phyloP scores from a whole-genome alignment of 2,888 invertebrate species.

The Hydrotaea diabolus region DNA sequence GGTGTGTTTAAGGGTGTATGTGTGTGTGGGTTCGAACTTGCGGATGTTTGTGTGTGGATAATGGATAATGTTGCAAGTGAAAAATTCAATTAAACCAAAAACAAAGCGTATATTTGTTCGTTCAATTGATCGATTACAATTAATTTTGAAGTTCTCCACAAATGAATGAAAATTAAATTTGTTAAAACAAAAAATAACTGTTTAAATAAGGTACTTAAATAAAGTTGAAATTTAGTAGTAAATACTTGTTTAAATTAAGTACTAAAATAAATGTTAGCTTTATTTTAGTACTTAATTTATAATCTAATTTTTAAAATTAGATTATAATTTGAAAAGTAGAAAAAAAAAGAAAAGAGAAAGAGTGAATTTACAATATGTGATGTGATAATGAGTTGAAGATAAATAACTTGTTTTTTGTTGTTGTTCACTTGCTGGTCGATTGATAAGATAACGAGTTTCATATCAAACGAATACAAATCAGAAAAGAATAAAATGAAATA shows the following conservation, averaged over 20 bases:
- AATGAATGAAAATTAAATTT: neutral
- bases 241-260: too few relatives aligned
- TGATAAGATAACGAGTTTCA: slow-evolving; percentile 16
- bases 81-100: slow-evolving; percentile 7
- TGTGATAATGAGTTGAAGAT: neutral
- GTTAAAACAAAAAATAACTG: too few relatives aligned
- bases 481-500: neutral
- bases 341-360: neutral
- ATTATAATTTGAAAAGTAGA: neutral
- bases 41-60: slow-evolving; percentile 6
- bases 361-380: neutral
- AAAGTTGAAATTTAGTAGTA: too few relatives aligned
- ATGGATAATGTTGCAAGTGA: neutral
- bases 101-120: neutral
- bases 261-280: too few relatives aligned
- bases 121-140: slow-evolving; percentile 44
- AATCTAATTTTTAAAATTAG: neutral
- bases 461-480: slow-evolving; percentile 19
- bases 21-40: neutral
- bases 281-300: too few relatives aligned
- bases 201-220: too few relatives aligned
- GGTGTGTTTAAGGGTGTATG: slow-evolving; percentile 46
- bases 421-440: neutral
- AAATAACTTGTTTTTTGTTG: neutral
- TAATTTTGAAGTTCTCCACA: neutral